Percentiles rank a stretch among this genome's conserved stretches.
These are phyloP conservation scores for Taxidea taxus DNA, from an alignment of 2,113 vertebrate species.

Conservation along the genomic window DNA sequence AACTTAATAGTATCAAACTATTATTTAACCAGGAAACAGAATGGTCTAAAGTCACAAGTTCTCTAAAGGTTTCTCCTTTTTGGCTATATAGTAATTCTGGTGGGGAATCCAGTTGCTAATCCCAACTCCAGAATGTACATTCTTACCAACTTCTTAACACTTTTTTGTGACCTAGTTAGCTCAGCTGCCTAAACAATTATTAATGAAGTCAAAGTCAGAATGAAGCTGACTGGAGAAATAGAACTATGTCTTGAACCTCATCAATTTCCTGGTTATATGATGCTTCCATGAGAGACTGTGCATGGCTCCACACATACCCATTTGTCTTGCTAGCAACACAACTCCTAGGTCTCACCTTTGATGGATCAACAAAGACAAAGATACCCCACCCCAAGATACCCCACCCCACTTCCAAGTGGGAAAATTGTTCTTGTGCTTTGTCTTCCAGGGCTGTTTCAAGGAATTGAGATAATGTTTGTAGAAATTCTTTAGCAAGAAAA, in stretches of 20 bases:
- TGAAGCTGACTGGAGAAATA: background rate
- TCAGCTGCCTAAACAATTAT: background rate
- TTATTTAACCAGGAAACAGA: background rate
- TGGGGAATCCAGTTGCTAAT: background rate
- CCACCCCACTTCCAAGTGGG: background rate
- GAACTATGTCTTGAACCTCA: background rate
- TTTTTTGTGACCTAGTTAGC: background rate
- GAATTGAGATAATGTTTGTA: background rate
- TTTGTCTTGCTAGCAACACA: background rate
- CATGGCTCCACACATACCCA: background rate
- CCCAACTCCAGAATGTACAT: background rate
- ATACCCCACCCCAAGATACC: background rate
- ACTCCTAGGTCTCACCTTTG: background rate
- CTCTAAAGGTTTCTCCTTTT: background rate
- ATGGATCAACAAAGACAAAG: background rate
- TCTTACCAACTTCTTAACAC: background rate
- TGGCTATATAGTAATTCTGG: background rate
- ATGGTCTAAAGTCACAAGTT: background rate
- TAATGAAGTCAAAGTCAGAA: background rate
- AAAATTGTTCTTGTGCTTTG: background rate
- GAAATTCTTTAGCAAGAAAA: background rate
- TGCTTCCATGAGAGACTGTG: background rate
- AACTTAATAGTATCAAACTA: background rate
- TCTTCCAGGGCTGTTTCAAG: background rate
- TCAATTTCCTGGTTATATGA: background rate